A percentile compares a stretch with the other conserved stretches of the same genome.
These are phyloP conservation scores for Oasisia sp. DNA, from an alignment of 2,888 invertebrate genomes.

Conservation along the genomic window DNA sequence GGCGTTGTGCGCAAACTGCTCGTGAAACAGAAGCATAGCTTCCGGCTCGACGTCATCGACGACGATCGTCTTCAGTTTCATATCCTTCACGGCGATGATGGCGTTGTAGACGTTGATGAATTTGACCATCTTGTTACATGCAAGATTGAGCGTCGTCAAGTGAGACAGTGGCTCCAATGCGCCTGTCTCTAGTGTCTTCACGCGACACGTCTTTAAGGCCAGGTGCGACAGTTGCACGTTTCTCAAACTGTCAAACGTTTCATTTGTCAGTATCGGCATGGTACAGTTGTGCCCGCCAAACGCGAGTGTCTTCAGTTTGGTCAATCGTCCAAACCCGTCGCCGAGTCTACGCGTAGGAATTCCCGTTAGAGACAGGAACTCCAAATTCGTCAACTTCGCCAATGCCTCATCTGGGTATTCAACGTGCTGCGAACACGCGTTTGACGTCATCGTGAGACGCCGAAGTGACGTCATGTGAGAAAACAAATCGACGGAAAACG, in stretches of 20 bases:
- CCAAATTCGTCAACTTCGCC: background rate
- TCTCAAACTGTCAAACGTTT: background rate
- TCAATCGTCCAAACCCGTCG: background rate
- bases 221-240: background rate
- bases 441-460: constrained; percentile 13
- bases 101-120: background rate
- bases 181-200: background rate
- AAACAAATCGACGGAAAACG: background rate
- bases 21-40: background rate
- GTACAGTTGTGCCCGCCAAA: background rate
- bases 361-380: background rate
- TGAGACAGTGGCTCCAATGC: background rate
- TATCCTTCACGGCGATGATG: background rate
- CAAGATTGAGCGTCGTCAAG: background rate
- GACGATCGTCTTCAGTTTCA: constrained; percentile 3
- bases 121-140: background rate
- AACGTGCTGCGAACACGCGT: background rate
- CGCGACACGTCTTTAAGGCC: background rate
- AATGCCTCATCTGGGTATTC: background rate
- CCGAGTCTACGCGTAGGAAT: background rate
- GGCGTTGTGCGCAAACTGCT: background rate
- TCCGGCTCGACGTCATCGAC: background rate
- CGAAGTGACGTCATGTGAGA: background rate
- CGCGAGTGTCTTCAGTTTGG: background rate
- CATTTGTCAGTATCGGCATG: background rate